Conservation (phyloP, 2,888 invertebrate genomes). For the Pseudoips prasinana region DNA sequence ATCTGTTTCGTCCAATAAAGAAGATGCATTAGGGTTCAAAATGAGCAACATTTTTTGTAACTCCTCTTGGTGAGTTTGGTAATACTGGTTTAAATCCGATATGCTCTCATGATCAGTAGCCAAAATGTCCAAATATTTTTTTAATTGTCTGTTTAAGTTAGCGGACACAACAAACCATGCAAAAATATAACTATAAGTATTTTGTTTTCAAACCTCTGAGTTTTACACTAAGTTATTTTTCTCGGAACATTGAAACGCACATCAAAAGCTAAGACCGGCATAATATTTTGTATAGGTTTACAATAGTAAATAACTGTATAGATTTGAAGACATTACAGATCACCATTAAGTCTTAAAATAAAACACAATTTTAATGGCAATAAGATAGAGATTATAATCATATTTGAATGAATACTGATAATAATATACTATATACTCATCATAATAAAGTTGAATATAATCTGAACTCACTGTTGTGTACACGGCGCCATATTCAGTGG, state of each 20-base stretch:
- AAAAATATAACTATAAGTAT: slow-evolving; percentile 66
- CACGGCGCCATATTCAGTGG: slow-evolving; percentile 57
- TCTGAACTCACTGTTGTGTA: slow-evolving; percentile 73
- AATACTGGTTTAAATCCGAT: slow-evolving; percentile 65
- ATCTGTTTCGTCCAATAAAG: slow-evolving; percentile 62
- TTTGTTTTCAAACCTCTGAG: slow-evolving; percentile 30
- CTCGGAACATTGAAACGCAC: slow-evolving; percentile 30
- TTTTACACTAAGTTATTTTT: slow-evolving; percentile 25
- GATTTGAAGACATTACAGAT: too few species aligned
- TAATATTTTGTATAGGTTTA: too few species aligned
- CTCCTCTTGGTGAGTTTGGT: slow-evolving; percentile 67
- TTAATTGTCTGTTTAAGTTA: slow-evolving; percentile 68
- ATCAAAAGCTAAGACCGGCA: slow-evolving; percentile 43
- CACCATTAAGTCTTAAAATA: too few species aligned
- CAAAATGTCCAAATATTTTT: slow-evolving; percentile 84
- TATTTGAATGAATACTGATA: too few species aligned
- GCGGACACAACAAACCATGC: slow-evolving; percentile 75
- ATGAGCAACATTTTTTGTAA: slow-evolving; percentile 61
- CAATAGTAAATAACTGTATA: too few species aligned
- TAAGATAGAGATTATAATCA: too few species aligned
- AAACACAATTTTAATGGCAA: too few species aligned
- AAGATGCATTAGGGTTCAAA: slow-evolving; percentile 62
- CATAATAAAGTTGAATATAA: slow-evolving; percentile 4
- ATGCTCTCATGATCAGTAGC: slow-evolving; percentile 72
- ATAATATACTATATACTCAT: slow-evolving; percentile 2